phyloP scores from a whole-genome alignment of 2,797 vertebrate species.

The Gallinago stenura region DNA sequence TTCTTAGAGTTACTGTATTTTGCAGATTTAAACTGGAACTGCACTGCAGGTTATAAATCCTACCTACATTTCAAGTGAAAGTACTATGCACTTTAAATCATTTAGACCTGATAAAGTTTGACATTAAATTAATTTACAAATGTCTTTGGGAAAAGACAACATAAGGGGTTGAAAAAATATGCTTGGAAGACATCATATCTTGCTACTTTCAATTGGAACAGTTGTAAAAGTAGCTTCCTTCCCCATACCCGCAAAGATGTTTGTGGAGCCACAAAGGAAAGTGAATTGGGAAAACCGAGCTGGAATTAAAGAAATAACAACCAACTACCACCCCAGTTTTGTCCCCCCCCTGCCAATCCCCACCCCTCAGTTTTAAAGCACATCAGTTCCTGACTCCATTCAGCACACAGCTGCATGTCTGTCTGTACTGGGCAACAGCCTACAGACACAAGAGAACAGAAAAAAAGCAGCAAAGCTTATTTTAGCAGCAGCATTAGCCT shows the following conservation, averaged over 20 bases:
- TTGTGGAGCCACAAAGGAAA: not conserved
- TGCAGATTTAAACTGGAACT: too few species aligned
- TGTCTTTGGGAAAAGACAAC: too few species aligned
- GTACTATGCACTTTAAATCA: too few species aligned
- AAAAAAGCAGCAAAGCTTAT: not conserved
- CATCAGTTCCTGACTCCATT: not conserved
- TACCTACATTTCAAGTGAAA: too few species aligned
- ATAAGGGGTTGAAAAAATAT: not conserved
- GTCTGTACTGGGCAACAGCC: not conserved
- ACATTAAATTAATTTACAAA: too few species aligned
- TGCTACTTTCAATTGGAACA: not conserved
- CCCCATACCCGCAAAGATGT: not conserved
- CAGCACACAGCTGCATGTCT: not conserved
- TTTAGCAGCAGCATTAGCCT: not conserved
- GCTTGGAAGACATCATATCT: not conserved
- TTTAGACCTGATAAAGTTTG: too few species aligned
- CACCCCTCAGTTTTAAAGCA: not conserved
- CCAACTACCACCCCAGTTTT: not conserved
- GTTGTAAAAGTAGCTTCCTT: not conserved
- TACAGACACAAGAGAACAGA: not conserved
- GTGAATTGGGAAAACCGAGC: not conserved
- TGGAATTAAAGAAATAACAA: not conserved
- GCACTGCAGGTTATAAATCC: too few species aligned
- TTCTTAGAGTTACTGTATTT: too few species aligned
- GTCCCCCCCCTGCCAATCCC: not conserved